These are phyloP conservation scores for Latrodectus elegans DNA, from an alignment of 2,888 invertebrate genomes.

Conservation along the genomic window DNA sequence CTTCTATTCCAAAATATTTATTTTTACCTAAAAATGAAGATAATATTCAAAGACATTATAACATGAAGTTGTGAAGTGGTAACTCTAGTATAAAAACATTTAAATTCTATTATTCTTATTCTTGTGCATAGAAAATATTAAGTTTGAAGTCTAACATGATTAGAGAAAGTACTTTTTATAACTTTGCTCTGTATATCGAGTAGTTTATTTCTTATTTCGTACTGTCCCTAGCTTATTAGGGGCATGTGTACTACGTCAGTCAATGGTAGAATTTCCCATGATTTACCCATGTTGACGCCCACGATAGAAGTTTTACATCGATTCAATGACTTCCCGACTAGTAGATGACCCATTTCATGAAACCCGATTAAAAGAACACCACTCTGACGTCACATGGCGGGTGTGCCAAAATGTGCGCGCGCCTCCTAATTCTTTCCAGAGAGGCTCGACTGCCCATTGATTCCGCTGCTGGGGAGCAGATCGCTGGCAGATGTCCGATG, in stretches of 20 bases:
- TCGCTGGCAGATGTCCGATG: background rate
- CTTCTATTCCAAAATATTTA: no score
- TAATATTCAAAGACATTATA: no score
- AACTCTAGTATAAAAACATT: no score
- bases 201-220: no score
- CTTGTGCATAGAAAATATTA: no score
- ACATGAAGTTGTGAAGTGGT: no score
- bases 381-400: constrained; percentile 8
- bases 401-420: constrained; percentile 11
- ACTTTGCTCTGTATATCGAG: no score
- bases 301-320: constrained; percentile 6
- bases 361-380: constrained; percentile 9
- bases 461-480: background rate
- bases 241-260: background rate
- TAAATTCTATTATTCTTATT: no score
- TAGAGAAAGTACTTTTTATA: no score
- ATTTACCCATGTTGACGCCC: constrained; percentile 1
- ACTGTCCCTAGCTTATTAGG: no score
- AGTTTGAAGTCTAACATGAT: no score
- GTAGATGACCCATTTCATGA: constrained; percentile 10
- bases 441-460: background rate
- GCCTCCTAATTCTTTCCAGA: background rate
- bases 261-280: background rate
- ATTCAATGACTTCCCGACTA: constrained; percentile 11
- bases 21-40: no score